These are phyloP conservation scores for Octomys mimax DNA, from an alignment of 2,797 vertebrate genomes.

Conservation along the genomic window DNA sequence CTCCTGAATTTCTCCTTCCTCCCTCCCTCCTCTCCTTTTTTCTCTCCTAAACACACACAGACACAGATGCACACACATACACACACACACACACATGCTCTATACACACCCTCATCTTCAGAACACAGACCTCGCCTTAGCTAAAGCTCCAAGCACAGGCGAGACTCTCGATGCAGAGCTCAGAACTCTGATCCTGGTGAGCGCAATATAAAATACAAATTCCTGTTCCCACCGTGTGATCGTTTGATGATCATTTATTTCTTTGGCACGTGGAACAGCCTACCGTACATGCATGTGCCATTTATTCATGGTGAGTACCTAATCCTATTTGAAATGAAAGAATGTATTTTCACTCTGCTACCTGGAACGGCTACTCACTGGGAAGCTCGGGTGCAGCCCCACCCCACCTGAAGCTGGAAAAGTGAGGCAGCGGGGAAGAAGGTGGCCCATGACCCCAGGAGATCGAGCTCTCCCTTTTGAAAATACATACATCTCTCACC, in stretches of 20 bases:
- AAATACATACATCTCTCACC: not conserved
- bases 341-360: slow-evolving; percentile 48
- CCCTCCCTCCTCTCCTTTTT: too few relatives aligned
- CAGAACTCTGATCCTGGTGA: not conserved
- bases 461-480: not conserved
- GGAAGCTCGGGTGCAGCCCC: not conserved
- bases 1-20: not conserved
- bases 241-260: not conserved
- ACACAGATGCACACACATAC: not conserved
- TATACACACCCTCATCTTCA: not conserved
- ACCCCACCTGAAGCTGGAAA: not conserved
- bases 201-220: not conserved
- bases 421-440: not conserved
- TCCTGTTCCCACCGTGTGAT: slow-evolving; percentile 1
- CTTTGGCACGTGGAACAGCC: not conserved
- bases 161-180: not conserved
- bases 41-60: not conserved
- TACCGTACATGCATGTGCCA: not conserved
- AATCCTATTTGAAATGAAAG: slow-evolving; percentile 64
- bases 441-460: not conserved
- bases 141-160: not conserved
- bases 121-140: not conserved
- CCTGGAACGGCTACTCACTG: not conserved
- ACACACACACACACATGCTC: not conserved
- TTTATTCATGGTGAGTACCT: slow-evolving; percentile 57